Percentiles rank a stretch among this genome's conserved stretches.
These are phyloP conservation scores for Coremacera marginata DNA, from an alignment of 2,888 invertebrate genomes.

Conservation along the genomic window DNA sequence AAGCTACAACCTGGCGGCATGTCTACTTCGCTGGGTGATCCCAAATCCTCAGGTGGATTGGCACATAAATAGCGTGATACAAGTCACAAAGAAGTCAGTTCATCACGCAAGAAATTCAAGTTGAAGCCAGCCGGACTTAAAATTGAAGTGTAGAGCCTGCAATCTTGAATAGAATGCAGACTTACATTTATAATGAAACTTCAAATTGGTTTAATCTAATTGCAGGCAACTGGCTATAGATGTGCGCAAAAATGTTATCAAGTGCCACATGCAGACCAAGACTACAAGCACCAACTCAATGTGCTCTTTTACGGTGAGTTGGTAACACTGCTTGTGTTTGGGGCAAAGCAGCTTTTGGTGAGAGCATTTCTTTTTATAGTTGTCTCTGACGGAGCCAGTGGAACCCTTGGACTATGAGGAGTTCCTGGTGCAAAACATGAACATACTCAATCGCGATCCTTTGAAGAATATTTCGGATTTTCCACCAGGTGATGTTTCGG, in stretches of 20 bases:
- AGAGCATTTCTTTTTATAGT: constrained; percentile 69
- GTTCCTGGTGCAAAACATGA: constrained; percentile 79
- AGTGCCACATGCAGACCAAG: constrained; percentile 72
- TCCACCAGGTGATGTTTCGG: constrained; percentile 86
- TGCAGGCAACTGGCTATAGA: constrained; percentile 81
- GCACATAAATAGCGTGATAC: too few species aligned
- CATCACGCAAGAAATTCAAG: too few species aligned
- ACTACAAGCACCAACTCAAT: constrained; percentile 75
- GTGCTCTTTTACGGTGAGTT: constrained; percentile 79
- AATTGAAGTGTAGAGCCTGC: too few species aligned
- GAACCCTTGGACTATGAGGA: constrained; percentile 96
- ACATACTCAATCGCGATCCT: constrained; percentile 84
- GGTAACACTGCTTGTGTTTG: background rate
- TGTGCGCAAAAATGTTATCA: constrained; percentile 79
- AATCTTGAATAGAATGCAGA: constrained; percentile 24
- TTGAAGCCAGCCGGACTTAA: too few species aligned
- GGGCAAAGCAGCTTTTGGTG: too few species aligned
- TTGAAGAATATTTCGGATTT: constrained; percentile 82
- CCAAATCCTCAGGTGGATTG: too few species aligned
- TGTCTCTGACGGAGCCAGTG: constrained; percentile 84
- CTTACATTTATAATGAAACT: too few species aligned
- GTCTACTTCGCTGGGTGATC: too few species aligned
- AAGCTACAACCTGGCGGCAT: too few species aligned
- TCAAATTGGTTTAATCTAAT: background rate
- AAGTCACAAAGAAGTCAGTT: too few species aligned